Evolutionary conservation across 2,113 vertebrate species (phyloP), one percentile per base, ranked within the genome.

Genomic region (Platysteira castanea): DNA sequence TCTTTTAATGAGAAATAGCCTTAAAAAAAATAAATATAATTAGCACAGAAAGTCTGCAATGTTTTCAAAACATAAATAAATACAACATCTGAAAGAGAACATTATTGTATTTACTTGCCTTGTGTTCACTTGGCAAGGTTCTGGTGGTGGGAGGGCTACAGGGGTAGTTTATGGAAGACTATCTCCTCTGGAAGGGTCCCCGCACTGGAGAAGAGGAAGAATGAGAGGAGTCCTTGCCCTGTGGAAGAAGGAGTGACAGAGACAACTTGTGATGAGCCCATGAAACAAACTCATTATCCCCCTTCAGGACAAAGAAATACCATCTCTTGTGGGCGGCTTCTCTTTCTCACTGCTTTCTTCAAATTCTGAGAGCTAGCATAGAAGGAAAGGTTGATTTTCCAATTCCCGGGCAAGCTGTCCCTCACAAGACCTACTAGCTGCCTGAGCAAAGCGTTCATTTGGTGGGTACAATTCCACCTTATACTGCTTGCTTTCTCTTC

Each of bases 51-150:
- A 81, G 4, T 42, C 37, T 81, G 39, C 6, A 59, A 13, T 69
- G 21, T 60, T 84, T 94, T 83, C 39, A 91, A 90, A 94, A 83
- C 35, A 11, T 35, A 89, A 84, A 81, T 65, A 93, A 94, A 77
- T 47, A 71, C 15, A 75, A 6, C 50, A 47, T 26, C 41, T 64
- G 17, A 90, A 89, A 92, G 52, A 85, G 7, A 81, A 59, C 20
- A 15, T 69, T 79, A 41, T 50, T 89, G 6, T 77, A 64, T 88
- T 85, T 83, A 37, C 33, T 86, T 83, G 7, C 44, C 22, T 65
- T 76, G 30, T 46, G 20, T 9, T 85, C 14, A 4, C 24, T 28
- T 46, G 53, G 33, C 52, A 85, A 61, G 8, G 15, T 46, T 91
- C 65, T 76, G 39, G 10, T 35, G 60, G 46, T 4, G 1, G 27